Conservation (phyloP, 2,113 vertebrate species). For the Centropus unirufus region DNA sequence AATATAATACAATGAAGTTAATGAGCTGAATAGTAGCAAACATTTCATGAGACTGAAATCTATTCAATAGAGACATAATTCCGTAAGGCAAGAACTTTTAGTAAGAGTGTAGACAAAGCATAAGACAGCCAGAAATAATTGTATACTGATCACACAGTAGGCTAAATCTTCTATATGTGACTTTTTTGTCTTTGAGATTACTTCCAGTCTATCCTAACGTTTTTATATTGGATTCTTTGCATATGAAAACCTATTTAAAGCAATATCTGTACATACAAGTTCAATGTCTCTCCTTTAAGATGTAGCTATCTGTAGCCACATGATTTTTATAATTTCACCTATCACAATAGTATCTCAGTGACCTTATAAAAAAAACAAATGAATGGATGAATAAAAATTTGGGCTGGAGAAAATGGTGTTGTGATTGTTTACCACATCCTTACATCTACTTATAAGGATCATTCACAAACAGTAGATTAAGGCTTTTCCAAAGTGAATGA, state of each 20-base stretch:
- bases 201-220: not conserved
- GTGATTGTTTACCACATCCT: not conserved
- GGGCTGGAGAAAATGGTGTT: not conserved
- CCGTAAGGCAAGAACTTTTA: not conserved
- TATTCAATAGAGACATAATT: not conserved
- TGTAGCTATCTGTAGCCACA: not conserved
- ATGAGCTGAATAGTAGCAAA: not conserved
- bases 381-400: not conserved
- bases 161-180: not conserved
- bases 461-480: not conserved
- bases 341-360: not conserved
- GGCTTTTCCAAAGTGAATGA: not conserved
- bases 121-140: not conserved
- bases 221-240: not conserved
- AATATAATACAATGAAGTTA: not conserved
- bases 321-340: slow-evolving; percentile 23
- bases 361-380: slow-evolving; percentile 16
- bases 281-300: not conserved
- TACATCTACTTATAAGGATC: not conserved
- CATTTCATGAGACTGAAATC: not conserved
- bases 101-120: not conserved
- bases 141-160: not conserved
- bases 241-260: slow-evolving; percentile 11
- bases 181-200: slow-evolving; percentile 8
- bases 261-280: not conserved